phyloP scores from a whole-genome alignment of 2,888 invertebrate species.

The Dasypolia templi region DNA sequence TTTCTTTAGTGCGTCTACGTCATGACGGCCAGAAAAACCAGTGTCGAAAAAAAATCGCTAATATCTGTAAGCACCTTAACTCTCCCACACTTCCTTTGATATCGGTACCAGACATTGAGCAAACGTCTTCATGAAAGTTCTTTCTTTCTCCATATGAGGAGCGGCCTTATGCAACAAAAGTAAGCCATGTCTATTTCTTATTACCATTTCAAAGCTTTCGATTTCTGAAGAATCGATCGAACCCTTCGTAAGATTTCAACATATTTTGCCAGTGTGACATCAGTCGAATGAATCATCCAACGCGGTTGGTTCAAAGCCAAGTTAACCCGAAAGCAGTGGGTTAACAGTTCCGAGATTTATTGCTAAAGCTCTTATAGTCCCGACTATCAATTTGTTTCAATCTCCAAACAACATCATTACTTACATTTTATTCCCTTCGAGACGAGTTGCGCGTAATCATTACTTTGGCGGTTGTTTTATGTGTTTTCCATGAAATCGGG shows the following conservation, averaged over 20 bases:
- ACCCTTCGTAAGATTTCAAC: neutral
- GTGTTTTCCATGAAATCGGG: slow-evolving; percentile 42
- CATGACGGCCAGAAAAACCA: too few relatives aligned
- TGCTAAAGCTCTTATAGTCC: slow-evolving; percentile 19
- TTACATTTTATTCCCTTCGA: slow-evolving; percentile 36
- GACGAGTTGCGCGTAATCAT: slow-evolving; percentile 35
- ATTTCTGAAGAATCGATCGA: neutral
- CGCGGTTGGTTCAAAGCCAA: slow-evolving; percentile 40
- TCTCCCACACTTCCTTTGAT: too few relatives aligned
- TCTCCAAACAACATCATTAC: slow-evolving; percentile 57
- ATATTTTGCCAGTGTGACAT: slow-evolving; percentile 12
- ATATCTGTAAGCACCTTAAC: neutral
- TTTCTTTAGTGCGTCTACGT: neutral
- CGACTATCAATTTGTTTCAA: slow-evolving; percentile 53
- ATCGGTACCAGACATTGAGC: too few relatives aligned
- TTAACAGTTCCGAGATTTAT: slow-evolving; percentile 47
- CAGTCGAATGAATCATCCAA: neutral
- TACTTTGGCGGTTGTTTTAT: slow-evolving; percentile 54
- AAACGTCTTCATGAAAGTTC: too few relatives aligned
- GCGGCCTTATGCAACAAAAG: neutral
- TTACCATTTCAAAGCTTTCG: neutral
- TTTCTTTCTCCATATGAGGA: too few relatives aligned
- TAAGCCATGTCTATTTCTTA: neutral
- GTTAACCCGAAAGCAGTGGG: slow-evolving; percentile 33
- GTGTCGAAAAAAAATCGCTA: too few relatives aligned